Conservation (phyloP, 2,888 invertebrate species). For the Agrochola litura region DNA sequence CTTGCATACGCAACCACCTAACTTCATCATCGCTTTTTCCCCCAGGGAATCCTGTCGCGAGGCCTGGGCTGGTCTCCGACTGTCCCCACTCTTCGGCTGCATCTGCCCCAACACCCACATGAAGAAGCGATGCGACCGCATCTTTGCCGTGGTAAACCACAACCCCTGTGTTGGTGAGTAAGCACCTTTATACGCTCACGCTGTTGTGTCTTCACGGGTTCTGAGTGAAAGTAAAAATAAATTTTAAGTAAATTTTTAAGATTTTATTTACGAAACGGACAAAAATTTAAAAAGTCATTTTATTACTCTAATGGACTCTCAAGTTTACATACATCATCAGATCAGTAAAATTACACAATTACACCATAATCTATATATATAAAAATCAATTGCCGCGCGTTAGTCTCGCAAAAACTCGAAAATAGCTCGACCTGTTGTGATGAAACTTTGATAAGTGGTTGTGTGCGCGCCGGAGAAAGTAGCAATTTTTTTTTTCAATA, state of each 20-base stretch:
- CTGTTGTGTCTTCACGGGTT: conserved; percentile 73
- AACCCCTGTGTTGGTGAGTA: conserved; percentile 98
- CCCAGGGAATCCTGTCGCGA: conserved; percentile 95
- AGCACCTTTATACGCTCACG: conserved; percentile 72
- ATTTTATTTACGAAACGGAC: not conserved
- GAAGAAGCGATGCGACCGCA: conserved; percentile 96
- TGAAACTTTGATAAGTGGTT: too few species aligned
- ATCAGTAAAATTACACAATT: not conserved
- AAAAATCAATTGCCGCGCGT: too few species aligned
- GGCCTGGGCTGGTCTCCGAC: conserved; percentile 96
- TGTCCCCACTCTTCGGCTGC: conserved; percentile 97
- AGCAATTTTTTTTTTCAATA: too few species aligned
- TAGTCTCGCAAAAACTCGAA: too few species aligned
- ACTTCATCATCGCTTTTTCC: not conserved
- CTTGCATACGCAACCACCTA: not conserved
- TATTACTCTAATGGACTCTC: not conserved
- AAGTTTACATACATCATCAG: not conserved
- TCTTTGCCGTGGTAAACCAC: conserved; percentile 97
- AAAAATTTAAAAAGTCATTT: not conserved
- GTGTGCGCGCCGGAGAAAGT: too few species aligned
- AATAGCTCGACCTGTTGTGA: too few species aligned
- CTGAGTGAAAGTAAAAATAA: conserved; percentile 79
- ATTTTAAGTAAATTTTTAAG: not conserved
- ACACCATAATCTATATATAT: not conserved
- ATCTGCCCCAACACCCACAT: conserved; percentile 97